Base-by-base conservation (phyloP, 2,888 invertebrate species). In the Chaitophorus viminalis region DNA sequence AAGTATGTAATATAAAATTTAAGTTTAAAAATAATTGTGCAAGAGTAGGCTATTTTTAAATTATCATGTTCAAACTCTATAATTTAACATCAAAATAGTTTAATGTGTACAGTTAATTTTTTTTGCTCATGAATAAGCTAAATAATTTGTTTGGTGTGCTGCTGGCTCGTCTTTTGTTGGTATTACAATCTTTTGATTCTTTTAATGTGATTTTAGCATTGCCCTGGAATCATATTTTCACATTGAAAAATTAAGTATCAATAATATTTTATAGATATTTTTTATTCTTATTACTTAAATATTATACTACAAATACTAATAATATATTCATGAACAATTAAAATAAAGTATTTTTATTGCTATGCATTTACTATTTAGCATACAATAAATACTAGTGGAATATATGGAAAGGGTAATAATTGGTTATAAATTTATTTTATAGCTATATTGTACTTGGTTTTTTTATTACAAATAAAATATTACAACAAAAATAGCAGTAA, bases 111-210 rank as follows among this genome's bases (percentile, higher is more conserved):
- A 33, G 8, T 54, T 74, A 74, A 82, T 52, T 68, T 65, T 81
- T 87, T 74, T 87, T 87, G 33, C 87, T 74, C 65, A 74, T 81
- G 31, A 87, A 87, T 75, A 87, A 65, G 11, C 81, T 65, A 33
- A 87, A 87, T 31, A 87, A 65, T 81, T 87, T 87, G 60, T 87
- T 87, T 25, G 87, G 87, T 8, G 87, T 87, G 25, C 74, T 86
- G 33, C 86, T 86, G 29, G 72, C 29, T 54, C 86, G 54, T 54
- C 72, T 87, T 65, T 79, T 87, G 31, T 81, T 87, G 0, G 46
- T 17, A 81, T 81, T 87, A 4, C 74, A n/a, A 46, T 87, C 87
- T 75, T 87, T 87, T n/a, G 60, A n/a, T 81, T 87, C 87, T 74
- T 87, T 87, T 5, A 81, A 46, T 65, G 60, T 0, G 2, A 29